These are phyloP conservation scores for Odontamblyopus rebecca DNA, from an alignment of 2,797 vertebrate species.

Conservation along the genomic window DNA sequence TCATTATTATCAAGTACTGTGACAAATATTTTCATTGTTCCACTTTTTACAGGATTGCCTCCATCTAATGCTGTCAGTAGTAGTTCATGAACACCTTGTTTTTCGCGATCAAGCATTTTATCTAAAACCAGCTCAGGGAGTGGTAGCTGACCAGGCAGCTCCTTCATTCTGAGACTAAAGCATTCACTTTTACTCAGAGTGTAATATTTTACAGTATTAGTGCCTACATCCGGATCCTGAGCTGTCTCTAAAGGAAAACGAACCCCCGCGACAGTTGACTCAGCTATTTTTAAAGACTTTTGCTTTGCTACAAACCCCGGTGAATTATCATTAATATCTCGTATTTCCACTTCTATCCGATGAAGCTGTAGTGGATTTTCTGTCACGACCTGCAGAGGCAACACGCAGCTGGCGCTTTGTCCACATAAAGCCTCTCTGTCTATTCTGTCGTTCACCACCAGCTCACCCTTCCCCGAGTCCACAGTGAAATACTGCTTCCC, in stretches of 20 bases:
- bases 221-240: constrained; percentile 69
- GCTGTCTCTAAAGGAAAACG: constrained; percentile 77
- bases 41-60: constrained; percentile 67
- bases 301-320: constrained; percentile 56
- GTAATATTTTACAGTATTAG: constrained; percentile 60
- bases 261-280: constrained; percentile 54
- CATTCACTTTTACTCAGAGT: constrained; percentile 53
- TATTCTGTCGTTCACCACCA: constrained; percentile 82
- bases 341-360: constrained; percentile 80
- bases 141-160: constrained; percentile 31
- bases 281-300: constrained; percentile 55
- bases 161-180: constrained; percentile 66
- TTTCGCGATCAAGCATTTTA: constrained; percentile 72
- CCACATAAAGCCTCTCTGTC: constrained; percentile 82
- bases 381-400: constrained; percentile 77
- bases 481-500: constrained; percentile 81
- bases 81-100: constrained; percentile 55
- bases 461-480: constrained; percentile 77
- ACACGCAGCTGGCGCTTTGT: constrained; percentile 78
- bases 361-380: constrained; percentile 80
- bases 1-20: constrained; percentile 68
- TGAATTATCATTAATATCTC: constrained; percentile 83
- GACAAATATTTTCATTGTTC: constrained; percentile 54
- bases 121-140: constrained; percentile 67
- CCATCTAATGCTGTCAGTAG: constrained; percentile 73